Base-by-base conservation (phyloP, 2,888 invertebrate species). In the Ennomos fuscantarius region DNA sequence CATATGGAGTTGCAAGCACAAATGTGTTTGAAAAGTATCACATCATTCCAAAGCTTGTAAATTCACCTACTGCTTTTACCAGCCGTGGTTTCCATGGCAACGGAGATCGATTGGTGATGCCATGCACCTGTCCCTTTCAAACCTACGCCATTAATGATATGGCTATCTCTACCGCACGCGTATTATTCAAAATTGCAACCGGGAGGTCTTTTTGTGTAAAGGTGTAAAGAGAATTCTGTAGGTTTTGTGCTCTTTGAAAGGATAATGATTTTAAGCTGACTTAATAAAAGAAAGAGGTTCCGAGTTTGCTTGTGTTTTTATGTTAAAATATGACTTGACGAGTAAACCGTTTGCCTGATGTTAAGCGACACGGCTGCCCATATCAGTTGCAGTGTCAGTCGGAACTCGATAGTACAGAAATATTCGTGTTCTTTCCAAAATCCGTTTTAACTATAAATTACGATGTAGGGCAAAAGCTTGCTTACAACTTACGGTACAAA, bases 61-160 rank as follows among this genome's bases (percentile, higher is more conserved):
- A 34, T 37, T 44, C 9, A 46, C 42, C 54, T 55, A 54, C 39
- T 33, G 46, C 43, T 39, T 51, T 41, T 44, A 15, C 44, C n/a
- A 34, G 39, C 40, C 40, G 51, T 55, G 24, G 86, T 85, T 71
- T 53, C 81, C 78, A 86, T 84, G 78, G 81, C 57, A 73, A 88
- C 86, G 64, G 8, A 73, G 73, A 88, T 88, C 89, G 89, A 87
- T 88, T 86, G 84, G 71, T 73, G 74, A 78, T 74, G 77, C 73
- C 58, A 53, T 55, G 31, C 46, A 40, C 55, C 69, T 61, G 10
- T 75, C 78, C 59, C 65, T 42, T 39, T 78, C 65, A 5, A 68
- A 55, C 70, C 15, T 58, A 31, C 11, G 24, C 8, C 8, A n/a
- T 37, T 34, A 5, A 9, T 37, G 12, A 55, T 76, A 55, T 9